Evolutionary conservation across 2,797 vertebrate species (phyloP).

Genomic region (Chromobotia macracanthus): DNA sequence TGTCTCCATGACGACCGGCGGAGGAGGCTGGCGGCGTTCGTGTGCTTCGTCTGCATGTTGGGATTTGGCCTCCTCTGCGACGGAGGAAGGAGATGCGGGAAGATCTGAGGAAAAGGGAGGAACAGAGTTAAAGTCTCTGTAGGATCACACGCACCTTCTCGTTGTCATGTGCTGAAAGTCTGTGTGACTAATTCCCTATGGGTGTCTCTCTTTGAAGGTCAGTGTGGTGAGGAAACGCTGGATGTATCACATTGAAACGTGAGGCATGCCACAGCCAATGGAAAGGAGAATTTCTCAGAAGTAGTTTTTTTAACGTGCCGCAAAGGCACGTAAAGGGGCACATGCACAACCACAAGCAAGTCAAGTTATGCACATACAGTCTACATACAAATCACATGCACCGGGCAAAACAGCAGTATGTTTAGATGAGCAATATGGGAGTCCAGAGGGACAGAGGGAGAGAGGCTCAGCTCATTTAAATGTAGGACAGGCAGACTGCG

Average conservation of each 20-base stretch:
- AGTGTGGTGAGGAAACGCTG: not conserved
- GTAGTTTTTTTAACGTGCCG: not conserved
- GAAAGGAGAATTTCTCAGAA: not conserved
- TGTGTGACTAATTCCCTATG: slow-evolving; percentile 42
- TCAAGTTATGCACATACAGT: too few species aligned
- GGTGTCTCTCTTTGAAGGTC: slow-evolving; percentile 47
- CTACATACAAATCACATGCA: slow-evolving; percentile 27
- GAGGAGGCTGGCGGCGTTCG: slow-evolving; percentile 70
- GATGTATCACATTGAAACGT: slow-evolving; percentile 5
- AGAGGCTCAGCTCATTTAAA: slow-evolving; percentile 38
- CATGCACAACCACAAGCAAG: slow-evolving; percentile 1
- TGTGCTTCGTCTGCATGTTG: slow-evolving; percentile 63
- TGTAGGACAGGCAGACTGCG: slow-evolving; percentile 49
- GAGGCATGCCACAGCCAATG: not conserved
- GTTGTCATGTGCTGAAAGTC: slow-evolving; percentile 35
- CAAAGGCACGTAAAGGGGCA: not conserved
- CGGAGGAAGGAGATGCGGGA: slow-evolving; percentile 69
- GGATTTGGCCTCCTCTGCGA: slow-evolving; percentile 77
- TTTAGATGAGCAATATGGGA: slow-evolving; percentile 10
- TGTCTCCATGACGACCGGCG: slow-evolving; percentile 77
- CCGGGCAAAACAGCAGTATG: not conserved
- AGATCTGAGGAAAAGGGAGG: slow-evolving; percentile 69
- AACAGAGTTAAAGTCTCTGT: slow-evolving; percentile 14
- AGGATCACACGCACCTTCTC: slow-evolving; percentile 34
- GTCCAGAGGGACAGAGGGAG: slow-evolving; percentile 14